These are phyloP conservation scores for Apamea epomidion DNA, from an alignment of 2,888 invertebrate species.

Conservation along the genomic window DNA sequence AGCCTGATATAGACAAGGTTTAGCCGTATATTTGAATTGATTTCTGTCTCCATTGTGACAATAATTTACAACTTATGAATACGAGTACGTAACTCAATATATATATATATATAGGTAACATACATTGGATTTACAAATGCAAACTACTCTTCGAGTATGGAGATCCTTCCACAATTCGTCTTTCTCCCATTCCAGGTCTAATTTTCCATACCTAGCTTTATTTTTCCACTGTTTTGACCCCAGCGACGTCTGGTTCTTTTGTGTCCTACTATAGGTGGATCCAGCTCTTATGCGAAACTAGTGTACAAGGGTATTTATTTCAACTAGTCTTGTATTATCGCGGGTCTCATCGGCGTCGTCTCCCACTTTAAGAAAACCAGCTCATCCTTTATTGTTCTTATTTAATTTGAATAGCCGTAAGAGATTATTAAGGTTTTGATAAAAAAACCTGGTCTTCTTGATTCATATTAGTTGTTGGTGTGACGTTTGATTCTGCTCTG, in stretches of 20 bases:
- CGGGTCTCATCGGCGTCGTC: neutral
- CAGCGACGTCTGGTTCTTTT: neutral
- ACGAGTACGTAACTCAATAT: constrained; percentile 27
- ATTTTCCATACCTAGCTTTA: neutral
- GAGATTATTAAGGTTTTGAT: neutral
- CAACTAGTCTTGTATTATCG: neutral
- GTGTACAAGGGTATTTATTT: neutral
- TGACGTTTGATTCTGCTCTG: neutral
- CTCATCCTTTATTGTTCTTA: neutral
- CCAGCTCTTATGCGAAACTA: neutral
- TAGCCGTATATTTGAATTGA: neutral
- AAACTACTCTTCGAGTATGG: neutral
- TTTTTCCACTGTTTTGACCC: neutral
- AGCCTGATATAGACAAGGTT: constrained; percentile 14
- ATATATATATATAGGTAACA: constrained; percentile 8
- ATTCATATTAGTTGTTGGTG: neutral
- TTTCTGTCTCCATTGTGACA: constrained; percentile 3
- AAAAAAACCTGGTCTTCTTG: neutral
- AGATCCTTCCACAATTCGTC: neutral
- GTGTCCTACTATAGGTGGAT: neutral
- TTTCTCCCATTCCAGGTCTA: neutral
- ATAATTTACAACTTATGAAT: constrained; percentile 40
- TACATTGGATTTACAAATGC: neutral
- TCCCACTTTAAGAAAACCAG: neutral
- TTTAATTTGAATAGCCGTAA: neutral